Percentiles rank a stretch among this genome's conserved stretches.
Conservation (phyloP, 2,797 vertebrate genomes). For the Thalassophryne amazonica region DNA sequence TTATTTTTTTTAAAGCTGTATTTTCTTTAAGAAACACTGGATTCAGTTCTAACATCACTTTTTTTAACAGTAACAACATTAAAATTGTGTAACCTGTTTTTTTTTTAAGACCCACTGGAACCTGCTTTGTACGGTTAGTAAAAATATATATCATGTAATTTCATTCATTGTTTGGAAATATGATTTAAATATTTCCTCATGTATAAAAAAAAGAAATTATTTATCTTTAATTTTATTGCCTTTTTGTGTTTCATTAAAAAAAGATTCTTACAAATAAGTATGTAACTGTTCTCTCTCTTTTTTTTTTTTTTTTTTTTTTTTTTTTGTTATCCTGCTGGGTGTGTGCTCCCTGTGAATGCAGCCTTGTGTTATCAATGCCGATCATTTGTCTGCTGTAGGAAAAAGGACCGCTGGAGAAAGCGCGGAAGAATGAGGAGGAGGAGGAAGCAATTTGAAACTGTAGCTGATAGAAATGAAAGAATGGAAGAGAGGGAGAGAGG, state of each 20-base stretch:
- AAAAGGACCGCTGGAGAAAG: slow-evolving; percentile 49
- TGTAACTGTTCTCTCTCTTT: not conserved
- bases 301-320: slow-evolving; percentile 1
- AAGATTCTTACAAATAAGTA: slow-evolving; percentile 61
- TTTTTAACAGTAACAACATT: slow-evolving; percentile 67
- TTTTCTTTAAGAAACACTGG: slow-evolving; percentile 84
- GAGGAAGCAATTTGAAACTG: slow-evolving; percentile 68
- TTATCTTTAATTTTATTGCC: slow-evolving; percentile 87
- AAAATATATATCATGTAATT: slow-evolving; percentile 72
- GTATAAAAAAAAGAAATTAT: slow-evolving; percentile 78
- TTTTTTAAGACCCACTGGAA: slow-evolving; percentile 78
- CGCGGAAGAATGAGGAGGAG: slow-evolving; percentile 23
- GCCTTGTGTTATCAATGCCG: slow-evolving; percentile 46
- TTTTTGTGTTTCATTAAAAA: slow-evolving; percentile 83
- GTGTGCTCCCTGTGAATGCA: slow-evolving; percentile 31
- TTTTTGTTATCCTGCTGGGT: not conserved
- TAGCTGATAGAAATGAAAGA: slow-evolving; percentile 47
- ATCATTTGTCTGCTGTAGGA: slow-evolving; percentile 54
- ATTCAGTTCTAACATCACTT: slow-evolving; percentile 75
- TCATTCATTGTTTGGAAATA: slow-evolving; percentile 78
- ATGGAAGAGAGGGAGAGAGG: slow-evolving; percentile 30
- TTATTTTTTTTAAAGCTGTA: slow-evolving; percentile 60
- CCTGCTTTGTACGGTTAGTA: slow-evolving; percentile 71
- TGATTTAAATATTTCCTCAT: slow-evolving; percentile 77
- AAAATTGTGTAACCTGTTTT: slow-evolving; percentile 57